Percentiles rank a stretch among this genome's conserved stretches.
These are phyloP conservation scores for Polylopha cassiicola DNA, from an alignment of 2,888 invertebrate genomes.

Conservation along the genomic window DNA sequence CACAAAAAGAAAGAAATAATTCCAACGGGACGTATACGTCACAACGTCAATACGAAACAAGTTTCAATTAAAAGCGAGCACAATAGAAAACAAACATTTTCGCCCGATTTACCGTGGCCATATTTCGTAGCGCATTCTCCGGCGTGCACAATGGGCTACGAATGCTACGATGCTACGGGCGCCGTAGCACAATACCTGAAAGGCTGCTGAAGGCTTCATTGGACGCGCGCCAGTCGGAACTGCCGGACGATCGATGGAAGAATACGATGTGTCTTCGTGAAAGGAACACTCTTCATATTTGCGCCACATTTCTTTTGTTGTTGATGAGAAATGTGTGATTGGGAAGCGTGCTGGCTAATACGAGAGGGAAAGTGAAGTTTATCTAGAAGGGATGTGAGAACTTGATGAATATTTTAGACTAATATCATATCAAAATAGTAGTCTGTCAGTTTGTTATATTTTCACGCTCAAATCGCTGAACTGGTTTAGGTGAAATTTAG, in stretches of 20 bases:
- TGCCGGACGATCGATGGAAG: constrained; percentile 31
- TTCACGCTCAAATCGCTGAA: no score
- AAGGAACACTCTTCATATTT: constrained; percentile 17
- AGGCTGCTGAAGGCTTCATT: constrained; percentile 29
- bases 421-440: no score
- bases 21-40: constrained; percentile 1
- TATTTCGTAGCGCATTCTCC: constrained; percentile 34
- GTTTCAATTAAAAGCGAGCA: constrained; percentile 19
- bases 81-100: constrained; percentile 33
- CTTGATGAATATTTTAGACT: neutral
- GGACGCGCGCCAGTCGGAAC: constrained; percentile 32
- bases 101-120: constrained; percentile 37
- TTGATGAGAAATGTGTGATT: no score
- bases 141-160: constrained; percentile 42
- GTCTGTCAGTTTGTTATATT: no score
- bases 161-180: constrained; percentile 30
- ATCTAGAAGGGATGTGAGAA: no score
- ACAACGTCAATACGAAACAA: constrained; percentile 17
- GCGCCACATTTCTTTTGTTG: constrained; percentile 7
- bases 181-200: constrained; percentile 17
- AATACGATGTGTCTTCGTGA: constrained; percentile 25
- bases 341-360: no score
- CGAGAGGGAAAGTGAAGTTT: no score
- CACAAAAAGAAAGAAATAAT: no score
- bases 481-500: no score